Percentiles rank a stretch among this genome's conserved stretches.
Conservation (phyloP, 2,888 invertebrate genomes). For the Microlaimidae sp. region DNA sequence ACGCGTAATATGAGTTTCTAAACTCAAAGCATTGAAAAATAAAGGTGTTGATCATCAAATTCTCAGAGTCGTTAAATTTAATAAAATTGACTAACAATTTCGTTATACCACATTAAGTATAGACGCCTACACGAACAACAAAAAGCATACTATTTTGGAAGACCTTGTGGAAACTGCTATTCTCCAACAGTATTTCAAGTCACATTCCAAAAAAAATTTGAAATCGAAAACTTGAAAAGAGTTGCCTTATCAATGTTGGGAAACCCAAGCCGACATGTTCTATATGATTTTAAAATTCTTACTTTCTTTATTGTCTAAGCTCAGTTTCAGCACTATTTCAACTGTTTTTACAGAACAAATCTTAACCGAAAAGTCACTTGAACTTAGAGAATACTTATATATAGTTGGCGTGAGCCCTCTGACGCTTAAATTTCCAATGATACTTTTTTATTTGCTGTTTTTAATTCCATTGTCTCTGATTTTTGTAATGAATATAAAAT, state of each 20-base stretch:
- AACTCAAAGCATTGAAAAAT: too few species aligned
- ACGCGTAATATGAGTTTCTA: too few species aligned
- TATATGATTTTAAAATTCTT: neutral
- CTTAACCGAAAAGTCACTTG: neutral
- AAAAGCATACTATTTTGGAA: too few species aligned
- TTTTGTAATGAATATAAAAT: neutral
- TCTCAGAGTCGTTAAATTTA: too few species aligned
- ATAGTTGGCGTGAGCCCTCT: neutral
- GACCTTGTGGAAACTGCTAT: neutral
- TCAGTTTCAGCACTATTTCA: neutral
- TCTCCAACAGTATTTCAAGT: neutral
- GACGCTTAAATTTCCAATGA: neutral
- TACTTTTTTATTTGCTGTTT: neutral
- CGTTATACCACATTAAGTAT: too few species aligned
- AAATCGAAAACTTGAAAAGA: too few species aligned
- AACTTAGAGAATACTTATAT: slow-evolving; percentile 1
- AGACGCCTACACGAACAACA: too few species aligned
- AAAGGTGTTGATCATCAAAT: too few species aligned
- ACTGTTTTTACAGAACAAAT: neutral
- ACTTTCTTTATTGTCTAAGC: neutral
- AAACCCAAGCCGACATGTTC: too few species aligned
- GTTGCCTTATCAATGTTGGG: too few species aligned
- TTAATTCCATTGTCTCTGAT: neutral
- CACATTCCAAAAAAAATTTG: too few species aligned
- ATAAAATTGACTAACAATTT: too few species aligned